These are phyloP conservation scores for Ceratina calcarata DNA, from an alignment of 1,140 invertebrate genomes.

Conservation along the genomic window DNA sequence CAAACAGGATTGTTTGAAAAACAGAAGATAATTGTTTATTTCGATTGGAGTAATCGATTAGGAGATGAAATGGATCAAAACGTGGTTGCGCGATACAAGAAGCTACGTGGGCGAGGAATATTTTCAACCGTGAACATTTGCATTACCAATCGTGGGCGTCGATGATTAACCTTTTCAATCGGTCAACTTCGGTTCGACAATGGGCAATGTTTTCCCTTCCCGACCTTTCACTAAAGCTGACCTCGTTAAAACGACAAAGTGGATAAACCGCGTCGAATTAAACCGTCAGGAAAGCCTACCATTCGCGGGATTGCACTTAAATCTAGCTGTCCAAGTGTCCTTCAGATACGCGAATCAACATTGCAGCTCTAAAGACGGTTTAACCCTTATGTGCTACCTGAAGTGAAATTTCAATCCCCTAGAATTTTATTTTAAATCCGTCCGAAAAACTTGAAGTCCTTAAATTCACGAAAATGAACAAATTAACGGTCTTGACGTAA, in stretches of 20 bases:
- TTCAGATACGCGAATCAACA: neutral
- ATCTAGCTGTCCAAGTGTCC: constrained; percentile 8
- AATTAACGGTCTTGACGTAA: too few relatives aligned
- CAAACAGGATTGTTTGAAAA: too few relatives aligned
- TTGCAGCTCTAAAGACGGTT: neutral
- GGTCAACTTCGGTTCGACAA: neutral
- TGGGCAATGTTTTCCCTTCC: neutral
- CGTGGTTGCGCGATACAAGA: neutral
- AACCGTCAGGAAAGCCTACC: neutral
- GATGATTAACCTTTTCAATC: constrained; percentile 11
- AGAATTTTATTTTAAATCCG: neutral
- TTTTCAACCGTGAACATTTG: neutral
- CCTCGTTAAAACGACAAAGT: neutral
- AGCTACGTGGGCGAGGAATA: neutral
- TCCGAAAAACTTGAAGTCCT: too few relatives aligned
- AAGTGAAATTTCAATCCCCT: neutral
- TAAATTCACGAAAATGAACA: too few relatives aligned
- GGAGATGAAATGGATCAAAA: too few relatives aligned
- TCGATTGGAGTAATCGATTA: too few relatives aligned
- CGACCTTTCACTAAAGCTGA: neutral
- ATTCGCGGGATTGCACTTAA: neutral
- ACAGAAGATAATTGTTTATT: too few relatives aligned
- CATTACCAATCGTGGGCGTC: neutral
- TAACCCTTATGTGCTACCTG: neutral
- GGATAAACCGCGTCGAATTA: neutral